Base-by-base conservation (phyloP, 1,140 invertebrate genomes). In the Dolichoris vasculosae region DNA sequence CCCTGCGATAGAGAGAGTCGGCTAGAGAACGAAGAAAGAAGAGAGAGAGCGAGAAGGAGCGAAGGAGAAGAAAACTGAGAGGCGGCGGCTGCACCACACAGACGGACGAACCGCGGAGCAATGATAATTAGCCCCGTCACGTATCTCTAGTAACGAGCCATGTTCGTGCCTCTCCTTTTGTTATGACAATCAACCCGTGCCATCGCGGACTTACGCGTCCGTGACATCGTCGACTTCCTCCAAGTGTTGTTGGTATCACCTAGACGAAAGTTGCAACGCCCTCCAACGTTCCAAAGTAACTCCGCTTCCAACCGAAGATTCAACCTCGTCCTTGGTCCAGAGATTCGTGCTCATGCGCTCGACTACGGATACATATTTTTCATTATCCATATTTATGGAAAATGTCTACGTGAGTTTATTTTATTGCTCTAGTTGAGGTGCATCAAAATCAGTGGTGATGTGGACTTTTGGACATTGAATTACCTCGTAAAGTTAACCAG, bases 111-210 rank as follows among this genome's bases (percentile, higher is more conserved):
- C 30, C 81, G 67, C 81, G 35, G 64, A 71, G 80, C 64, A 71
- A 82, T 71, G 55, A 82, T 82, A 82, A 82, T 82, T 82, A 67
- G 80, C 64, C 80, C 35, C 64, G 26, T 48, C 64, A 40, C 64
- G 32, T 64, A 51, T 67, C 78, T 80, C 35, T 43, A 40, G 80
- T 13, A 55, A 43, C 15, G 80, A 82, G 80, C 67, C 80, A 82
- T 82, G 67, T 51, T 81, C 78, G 78, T 67, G 40, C 38, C 63
- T 67, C n/a, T 63, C 64, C 83, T 84, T 84, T 84, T 84, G 83
- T 84, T 84, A 79, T 84, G 83, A 84, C 63, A 69, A 79, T 67
- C 32, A n/a, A 13, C 48, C n/a, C 43, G 63, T 43, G 43, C 26
- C 78, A 35, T 40, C 77, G 32, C 35, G 38, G 78, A 67, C 78